These are phyloP conservation scores for Melopsittacus undulatus DNA, from an alignment of 2,797 vertebrate genomes.

Conservation along the genomic window DNA sequence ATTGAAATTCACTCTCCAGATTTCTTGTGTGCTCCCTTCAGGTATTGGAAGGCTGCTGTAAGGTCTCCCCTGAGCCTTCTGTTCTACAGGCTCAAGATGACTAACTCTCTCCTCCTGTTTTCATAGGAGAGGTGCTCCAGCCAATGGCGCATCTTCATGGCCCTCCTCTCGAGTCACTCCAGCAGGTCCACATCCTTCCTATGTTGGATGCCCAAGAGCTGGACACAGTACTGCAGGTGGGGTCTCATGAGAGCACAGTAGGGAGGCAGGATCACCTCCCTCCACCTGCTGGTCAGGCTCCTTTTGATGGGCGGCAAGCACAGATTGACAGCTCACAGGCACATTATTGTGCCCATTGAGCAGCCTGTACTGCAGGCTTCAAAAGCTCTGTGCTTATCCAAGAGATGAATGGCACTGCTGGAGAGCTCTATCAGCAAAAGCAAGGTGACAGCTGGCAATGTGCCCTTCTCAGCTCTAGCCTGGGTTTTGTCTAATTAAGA, in stretches of 20 bases:
- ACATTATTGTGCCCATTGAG: rapidly evolving
- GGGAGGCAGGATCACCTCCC: background rate
- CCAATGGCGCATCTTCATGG: background rate
- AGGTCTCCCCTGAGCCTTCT: background rate
- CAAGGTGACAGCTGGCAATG: background rate
- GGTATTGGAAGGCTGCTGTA: background rate
- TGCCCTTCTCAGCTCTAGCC: background rate
- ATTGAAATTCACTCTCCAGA: background rate
- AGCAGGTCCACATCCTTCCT: background rate
- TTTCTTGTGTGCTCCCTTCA: background rate
- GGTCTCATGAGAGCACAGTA: background rate
- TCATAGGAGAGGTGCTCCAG: background rate
- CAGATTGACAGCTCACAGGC: background rate
- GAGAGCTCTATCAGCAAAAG: rapidly evolving
- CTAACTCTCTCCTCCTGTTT: background rate
- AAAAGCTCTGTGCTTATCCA: rapidly evolving
- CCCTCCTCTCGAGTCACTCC: background rate
- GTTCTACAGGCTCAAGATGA: background rate
- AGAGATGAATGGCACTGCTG: rapidly evolving
- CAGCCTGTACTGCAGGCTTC: background rate
- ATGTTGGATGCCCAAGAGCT: background rate
- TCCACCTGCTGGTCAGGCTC: background rate
- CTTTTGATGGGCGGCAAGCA: background rate
- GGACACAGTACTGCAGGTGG: background rate
- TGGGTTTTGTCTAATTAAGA: background rate